Conservation (phyloP, 2,113 vertebrate species). For the Macquaria australasica region DNA sequence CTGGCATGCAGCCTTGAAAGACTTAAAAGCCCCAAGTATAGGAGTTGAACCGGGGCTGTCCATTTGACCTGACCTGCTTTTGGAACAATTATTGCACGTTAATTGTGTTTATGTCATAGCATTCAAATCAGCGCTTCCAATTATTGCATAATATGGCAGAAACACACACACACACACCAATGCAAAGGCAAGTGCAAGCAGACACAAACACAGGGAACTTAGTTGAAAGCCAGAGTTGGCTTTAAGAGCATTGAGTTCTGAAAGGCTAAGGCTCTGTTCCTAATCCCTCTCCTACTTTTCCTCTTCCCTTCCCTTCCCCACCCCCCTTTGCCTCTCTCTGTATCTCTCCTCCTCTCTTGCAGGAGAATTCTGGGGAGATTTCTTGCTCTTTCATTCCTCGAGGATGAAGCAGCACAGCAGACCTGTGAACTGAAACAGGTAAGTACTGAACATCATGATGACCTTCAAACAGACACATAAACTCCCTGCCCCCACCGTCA, state of each 20-base stretch:
- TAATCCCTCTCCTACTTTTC: constrained; percentile 68
- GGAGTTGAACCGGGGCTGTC: constrained; percentile 46
- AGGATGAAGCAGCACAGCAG: constrained; percentile 78
- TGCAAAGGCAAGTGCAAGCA: constrained; percentile 4
- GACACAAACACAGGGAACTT: constrained; percentile 38
- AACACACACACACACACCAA: neutral
- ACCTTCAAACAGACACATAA: constrained; percentile 40
- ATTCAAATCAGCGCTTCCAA: neutral
- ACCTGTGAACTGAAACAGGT: constrained; percentile 75
- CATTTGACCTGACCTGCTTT: constrained; percentile 61
- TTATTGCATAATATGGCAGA: neutral
- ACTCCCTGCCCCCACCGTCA: neutral
- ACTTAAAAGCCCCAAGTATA: constrained; percentile 64
- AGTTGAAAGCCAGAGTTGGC: constrained; percentile 54
- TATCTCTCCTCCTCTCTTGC: constrained; percentile 52
- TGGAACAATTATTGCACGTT: constrained; percentile 17
- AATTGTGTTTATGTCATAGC: neutral
- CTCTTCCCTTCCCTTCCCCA: constrained; percentile 18
- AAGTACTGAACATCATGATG: constrained; percentile 40
- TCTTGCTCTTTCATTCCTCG: constrained; percentile 80
- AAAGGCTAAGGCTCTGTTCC: constrained; percentile 57
- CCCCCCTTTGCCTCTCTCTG: constrained; percentile 3
- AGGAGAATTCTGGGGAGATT: constrained; percentile 84
- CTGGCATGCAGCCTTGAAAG: constrained; percentile 64
- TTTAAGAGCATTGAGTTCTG: constrained; percentile 58